Evolutionary conservation across 2,113 vertebrate species (phyloP), one percentile per base, ranked within the genome.

Genomic region (Verasper variegatus): DNA sequence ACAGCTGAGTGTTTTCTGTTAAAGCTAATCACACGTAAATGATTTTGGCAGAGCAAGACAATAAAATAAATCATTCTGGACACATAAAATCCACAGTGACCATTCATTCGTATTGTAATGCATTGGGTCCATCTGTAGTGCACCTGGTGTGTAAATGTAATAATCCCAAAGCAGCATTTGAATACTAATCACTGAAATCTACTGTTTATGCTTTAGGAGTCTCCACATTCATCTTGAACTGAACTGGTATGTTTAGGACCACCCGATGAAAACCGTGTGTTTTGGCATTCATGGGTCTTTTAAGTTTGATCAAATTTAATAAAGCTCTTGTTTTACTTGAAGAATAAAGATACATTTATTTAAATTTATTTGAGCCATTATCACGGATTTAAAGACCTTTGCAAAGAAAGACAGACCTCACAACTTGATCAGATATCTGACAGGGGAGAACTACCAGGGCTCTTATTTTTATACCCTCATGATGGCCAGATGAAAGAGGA

Each of bases 141-240:
- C 80, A 88, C 85, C 83, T 80, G 81, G 61, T 68, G 81, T 11
- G 21, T 69, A 37, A 24, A 79, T 60, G 1, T 14, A 80, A 81
- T 71, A 80, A 78, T 89, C 86, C 86, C 82, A 54, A 47, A 73
- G 88, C 80, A 74, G 47, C 72, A 62, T 69, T 58, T 84, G 47
- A 63, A 79, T 71, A 68, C 56, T 74, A 66, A 80, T 81, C 71
- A 86, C 3, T 59, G 60, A 71, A 60, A n/a, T 76, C 40, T 14
- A 11, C 71, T 85, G 79, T 82, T 83, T 68, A 60, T 63, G 42
- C 47, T 64, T 11, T 17, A 64, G 62, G 11, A 60, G 58, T 24
- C 18, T 7, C 2, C 55, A 70, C 24, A 71, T 83, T 67, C 45
- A 47, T 13, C 27, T 5, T 1, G 2, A 73, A 57, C 18, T 37